Base-by-base conservation (phyloP, 1,140 invertebrate genomes). In the Heliconius melpomene region DNA sequence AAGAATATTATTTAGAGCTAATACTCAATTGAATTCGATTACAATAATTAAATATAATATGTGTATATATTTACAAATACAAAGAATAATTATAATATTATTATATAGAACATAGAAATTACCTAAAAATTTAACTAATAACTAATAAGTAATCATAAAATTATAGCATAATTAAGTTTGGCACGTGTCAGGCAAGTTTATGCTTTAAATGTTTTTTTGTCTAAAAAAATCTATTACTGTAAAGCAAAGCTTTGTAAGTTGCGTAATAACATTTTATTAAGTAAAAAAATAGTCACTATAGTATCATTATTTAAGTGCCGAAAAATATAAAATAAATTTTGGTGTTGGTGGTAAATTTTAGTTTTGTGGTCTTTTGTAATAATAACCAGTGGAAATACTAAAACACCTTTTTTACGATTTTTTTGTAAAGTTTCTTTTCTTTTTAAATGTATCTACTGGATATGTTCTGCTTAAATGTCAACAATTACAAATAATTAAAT, bases 131-230 rank as follows among this genome's bases (percentile, higher is more conserved):
- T 52, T 52, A 20, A 52, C 50, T 52, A 52, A 52, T 7, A 52
- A 52, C 26, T 66, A 66, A 7, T 29, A 29, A 26, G 26, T 66
- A 66, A 66, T n/a, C 57, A n/a, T 60, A 26, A 66, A 16, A 66
- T 46, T 46, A 16, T 46, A 66, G 60, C 26, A 66, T 72, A 16
- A n/a, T 26, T 29, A 7, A 36, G 20, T 76, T 76, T 76, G 75
- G 75, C 75, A 77, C 66, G 38, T 75, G 26, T 52, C 23, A 38
- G 66, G 75, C 75, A 77, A 66, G 60, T 66, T 18, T 29, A 66
- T 29, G 60, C 60, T 52, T 52, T 20, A 20, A 18, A 66, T 66
- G 16, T 13, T 66, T 5, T 32, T 66, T 26, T 13, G 23, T 11
- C 13, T 66, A 66, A 29, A 6, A 29, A 29, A 66, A 66, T 66